Evolutionary conservation across 2,888 invertebrate genomes (phyloP).

Genomic region (Fabriciana adippe): DNA sequence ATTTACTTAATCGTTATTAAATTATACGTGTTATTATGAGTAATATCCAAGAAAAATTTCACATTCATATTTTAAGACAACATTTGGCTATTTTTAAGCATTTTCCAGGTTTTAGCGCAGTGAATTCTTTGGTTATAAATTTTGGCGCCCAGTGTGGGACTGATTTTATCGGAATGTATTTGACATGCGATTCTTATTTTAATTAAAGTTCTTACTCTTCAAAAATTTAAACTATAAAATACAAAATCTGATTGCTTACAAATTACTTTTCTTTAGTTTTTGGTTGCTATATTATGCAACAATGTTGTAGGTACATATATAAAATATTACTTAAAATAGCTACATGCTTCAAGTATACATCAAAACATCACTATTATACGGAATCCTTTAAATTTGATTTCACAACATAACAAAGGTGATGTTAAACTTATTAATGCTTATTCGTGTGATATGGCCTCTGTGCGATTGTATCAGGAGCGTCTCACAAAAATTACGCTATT

Average conservation of each 20-base stretch:
- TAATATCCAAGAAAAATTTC: neutral
- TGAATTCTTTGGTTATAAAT: neutral
- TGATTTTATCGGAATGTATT: neutral
- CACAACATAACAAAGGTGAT: neutral
- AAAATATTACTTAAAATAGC: too few species aligned
- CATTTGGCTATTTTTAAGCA: neutral
- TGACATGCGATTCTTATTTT: neutral
- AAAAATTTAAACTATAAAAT: too few species aligned
- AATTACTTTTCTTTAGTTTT: neutral
- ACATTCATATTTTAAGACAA: neutral
- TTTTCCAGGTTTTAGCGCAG: neutral
- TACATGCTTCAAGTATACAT: too few species aligned
- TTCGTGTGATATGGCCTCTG: constrained; percentile 19
- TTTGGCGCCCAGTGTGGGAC: constrained; percentile 14
- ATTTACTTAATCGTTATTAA: constrained; percentile 31
- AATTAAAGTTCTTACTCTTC: neutral
- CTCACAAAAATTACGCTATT: neutral
- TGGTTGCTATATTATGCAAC: too few species aligned
- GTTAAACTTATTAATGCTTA: neutral
- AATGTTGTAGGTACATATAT: too few species aligned
- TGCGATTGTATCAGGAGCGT: constrained; percentile 18
- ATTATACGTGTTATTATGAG: constrained; percentile 21
- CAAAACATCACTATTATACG: too few species aligned
- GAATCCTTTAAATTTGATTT: too few species aligned
- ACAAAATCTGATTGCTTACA: neutral